Percentiles rank a stretch among this genome's conserved stretches.
Conservation (phyloP, 2,113 vertebrate species). For the Microcebus jonahi region DNA sequence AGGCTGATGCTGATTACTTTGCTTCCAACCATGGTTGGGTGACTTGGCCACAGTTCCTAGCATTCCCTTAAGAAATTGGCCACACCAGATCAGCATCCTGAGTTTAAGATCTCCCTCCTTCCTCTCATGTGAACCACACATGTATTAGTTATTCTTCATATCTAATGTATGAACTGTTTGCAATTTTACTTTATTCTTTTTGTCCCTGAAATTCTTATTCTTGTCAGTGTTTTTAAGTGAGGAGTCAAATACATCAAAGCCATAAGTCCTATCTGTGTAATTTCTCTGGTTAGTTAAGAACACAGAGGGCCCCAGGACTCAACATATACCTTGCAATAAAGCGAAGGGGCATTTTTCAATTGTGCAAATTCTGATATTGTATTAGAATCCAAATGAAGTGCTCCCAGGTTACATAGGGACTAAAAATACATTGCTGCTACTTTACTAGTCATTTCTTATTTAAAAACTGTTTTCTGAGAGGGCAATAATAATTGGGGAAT, state of each 20-base stretch:
- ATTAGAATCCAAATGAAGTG: constrained; percentile 54
- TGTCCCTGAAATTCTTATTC: background rate
- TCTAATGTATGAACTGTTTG: constrained; percentile 29
- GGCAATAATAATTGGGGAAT: constrained; percentile 74
- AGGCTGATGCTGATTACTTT: background rate
- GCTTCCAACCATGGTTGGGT: background rate
- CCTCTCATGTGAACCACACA: background rate
- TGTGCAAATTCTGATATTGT: constrained; percentile 40
- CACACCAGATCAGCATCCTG: background rate
- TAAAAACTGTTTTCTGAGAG: constrained; percentile 68
- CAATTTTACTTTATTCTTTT: background rate
- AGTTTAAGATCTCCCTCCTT: background rate
- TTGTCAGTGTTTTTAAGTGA: background rate
- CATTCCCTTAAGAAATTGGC: background rate
- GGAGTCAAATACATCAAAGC: background rate
- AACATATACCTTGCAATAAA: constrained; percentile 33
- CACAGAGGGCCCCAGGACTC: background rate
- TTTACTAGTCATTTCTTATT: constrained; percentile 68
- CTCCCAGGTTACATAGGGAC: constrained; percentile 38
- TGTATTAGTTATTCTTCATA: background rate
- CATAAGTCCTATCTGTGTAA: background rate
- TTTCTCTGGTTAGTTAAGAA: background rate
- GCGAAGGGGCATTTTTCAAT: constrained; percentile 33
- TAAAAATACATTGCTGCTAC: constrained; percentile 58
- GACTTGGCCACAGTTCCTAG: background rate